phyloP scores from a whole-genome alignment of 2,113 vertebrate species.

The Uria lomvia region DNA sequence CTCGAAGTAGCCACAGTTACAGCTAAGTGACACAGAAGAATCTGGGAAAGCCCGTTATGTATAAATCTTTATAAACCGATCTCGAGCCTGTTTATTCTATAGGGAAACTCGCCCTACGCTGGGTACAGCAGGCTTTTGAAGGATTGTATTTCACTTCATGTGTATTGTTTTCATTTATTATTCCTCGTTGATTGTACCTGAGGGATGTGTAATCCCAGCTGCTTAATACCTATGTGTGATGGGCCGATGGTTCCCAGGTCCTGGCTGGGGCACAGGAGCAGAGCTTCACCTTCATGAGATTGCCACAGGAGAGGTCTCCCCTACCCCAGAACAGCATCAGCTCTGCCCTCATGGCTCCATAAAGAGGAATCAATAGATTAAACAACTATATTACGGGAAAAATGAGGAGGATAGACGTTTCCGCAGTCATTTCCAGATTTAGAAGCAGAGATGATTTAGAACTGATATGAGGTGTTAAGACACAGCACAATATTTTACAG shows the following conservation, averaged over 20 bases:
- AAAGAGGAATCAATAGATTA: not conserved
- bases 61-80: not conserved
- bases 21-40: not conserved
- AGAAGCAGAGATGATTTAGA: not conserved
- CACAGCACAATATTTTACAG: not conserved
- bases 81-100: not conserved
- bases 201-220: not conserved
- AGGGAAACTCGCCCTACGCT: not conserved
- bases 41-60: not conserved
- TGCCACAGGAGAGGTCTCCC: not conserved
- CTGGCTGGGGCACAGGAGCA: not conserved
- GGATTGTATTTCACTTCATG: not conserved
- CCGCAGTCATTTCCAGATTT: not conserved
- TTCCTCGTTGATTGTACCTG: not conserved
- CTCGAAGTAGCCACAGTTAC: not conserved
- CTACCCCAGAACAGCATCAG: not conserved
- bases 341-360: not conserved
- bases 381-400: not conserved
- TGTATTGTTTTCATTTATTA: not conserved
- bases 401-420: not conserved
- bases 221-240: fast-evolving
- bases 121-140: not conserved
- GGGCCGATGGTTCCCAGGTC: not conserved
- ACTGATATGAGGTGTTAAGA: not conserved
- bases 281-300: not conserved